Base-by-base conservation (phyloP, 2,797 vertebrate genomes). In the Periparus ater region DNA sequence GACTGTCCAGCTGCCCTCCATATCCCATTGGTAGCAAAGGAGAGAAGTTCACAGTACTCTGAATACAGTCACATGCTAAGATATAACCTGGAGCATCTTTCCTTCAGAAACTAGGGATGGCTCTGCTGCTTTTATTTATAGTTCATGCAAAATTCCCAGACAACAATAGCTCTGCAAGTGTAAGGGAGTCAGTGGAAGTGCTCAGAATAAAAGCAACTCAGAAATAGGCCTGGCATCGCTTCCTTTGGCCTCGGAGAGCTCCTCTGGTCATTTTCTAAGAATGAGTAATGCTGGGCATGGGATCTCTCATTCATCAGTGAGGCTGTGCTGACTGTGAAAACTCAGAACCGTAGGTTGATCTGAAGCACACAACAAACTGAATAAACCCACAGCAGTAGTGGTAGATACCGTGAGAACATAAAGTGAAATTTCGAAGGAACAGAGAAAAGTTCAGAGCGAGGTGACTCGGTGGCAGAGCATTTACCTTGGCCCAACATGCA, bases 261-360 rank as follows among this genome's bases (percentile, higher is more conserved):
- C 84, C 65, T 71, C 81, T 54, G 72, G 58, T 85, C 68, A 61
- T 93, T 93, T 76, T 94, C 65, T 21, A 25, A 0, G 8, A 74
- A 60, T 91, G 87, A 92, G 76, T 88, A 84, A 93, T 73, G 55
- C 66, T 86, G 91, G 76, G 76, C 7, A 25, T 66, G 70, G 87
- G 55, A 75, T 48, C 55, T 86, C 38, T 71, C 82, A 45, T 86
- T 86, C 36, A 71, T 63, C 70, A 92, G 20, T 21, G n/a, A 85
- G 62, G 23, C 54, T 54, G 50, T 6, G 3, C 11, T 57, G 73
- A 30, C 72, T 81, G 73, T 66, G 73, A 67, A 91, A 81, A 61
- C 53, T 63, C 82, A 88, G 79, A 80, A 12, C 21, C 57, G 34
- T 12, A 27, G 48, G 60, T 79, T 76, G 57, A 76, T 44, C 60